Evolutionary conservation across 2,888 invertebrate species (phyloP).

Genomic region (Acanthoscelides obtectus): DNA sequence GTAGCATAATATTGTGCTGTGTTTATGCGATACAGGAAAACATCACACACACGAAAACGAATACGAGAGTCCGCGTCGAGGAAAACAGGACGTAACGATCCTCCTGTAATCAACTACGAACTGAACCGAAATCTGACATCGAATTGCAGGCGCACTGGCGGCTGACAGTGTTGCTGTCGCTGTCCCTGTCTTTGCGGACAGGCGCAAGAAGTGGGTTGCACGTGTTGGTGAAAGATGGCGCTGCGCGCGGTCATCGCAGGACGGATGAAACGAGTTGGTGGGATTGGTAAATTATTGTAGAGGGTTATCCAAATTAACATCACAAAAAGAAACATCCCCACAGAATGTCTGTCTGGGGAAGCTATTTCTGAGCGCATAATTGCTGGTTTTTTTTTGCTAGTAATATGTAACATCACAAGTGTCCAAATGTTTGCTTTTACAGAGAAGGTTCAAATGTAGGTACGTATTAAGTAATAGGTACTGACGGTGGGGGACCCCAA

Average conservation of each 20-base stretch:
- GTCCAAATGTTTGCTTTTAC: no score
- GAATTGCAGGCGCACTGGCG: neutral
- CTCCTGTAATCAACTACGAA: conserved; percentile 41
- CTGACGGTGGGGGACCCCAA: no score
- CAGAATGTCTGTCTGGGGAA: no score
- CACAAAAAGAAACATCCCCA: no score
- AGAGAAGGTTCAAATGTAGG: no score
- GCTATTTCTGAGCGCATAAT: no score
- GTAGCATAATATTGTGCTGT: neutral
- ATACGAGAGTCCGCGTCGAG: conserved; percentile 33
- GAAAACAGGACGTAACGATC: conserved; percentile 15
- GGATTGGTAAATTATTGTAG: neutral
- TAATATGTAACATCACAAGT: no score
- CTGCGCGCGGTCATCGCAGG: neutral
- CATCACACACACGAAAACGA: conserved; percentile 32
- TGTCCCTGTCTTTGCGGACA: conserved; percentile 6
- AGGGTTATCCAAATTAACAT: no score
- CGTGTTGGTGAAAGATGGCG: neutral
- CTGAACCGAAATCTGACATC: conserved; percentile 20
- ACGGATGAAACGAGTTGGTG: neutral
- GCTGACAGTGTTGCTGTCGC: conserved; percentile 13
- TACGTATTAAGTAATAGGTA: no score
- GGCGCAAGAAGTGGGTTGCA: neutral
- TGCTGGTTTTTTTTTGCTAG: no score
- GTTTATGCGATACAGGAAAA: conserved; percentile 17